Evolutionary conservation across 2,113 vertebrate species (phyloP), one percentile per base, ranked within the genome.

Genomic region (Sylvilagus bachmani): DNA sequence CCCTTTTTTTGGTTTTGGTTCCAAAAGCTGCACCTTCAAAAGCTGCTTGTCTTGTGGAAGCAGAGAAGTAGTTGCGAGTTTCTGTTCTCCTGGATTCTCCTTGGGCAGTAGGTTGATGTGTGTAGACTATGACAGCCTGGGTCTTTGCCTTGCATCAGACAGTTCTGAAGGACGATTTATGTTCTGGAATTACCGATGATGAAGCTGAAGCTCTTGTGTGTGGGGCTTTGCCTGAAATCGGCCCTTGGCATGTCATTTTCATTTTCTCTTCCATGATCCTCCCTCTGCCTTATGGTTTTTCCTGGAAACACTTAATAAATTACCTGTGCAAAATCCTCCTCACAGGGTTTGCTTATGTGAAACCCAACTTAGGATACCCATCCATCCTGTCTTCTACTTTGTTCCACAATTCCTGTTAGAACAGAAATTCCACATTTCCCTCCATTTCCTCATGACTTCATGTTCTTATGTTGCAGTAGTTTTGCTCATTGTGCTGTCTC

Each of bases 151-250:
- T 95, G 51, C 2, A 51, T 31, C 33, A 86, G 58, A 31, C 2
- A 61, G 10, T 66, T 71, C 55, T 29, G 19, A 67, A 13, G 25
- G 17, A 79, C 71, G 53, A 80, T 25, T 55, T 38, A 44, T 78
- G 17, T 83, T 95, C 25, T 29, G 73, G 22, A 93, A 67, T 58
- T 89, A 3, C 13, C 78, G 14, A 73, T 13, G 31, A 78, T 7
- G 67, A 31, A 12, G 12, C 17, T 61, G 24, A 89, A 66, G 8
- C 17, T 87, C 8, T 33, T 27, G 8, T 62, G 0, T 87, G 1
- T 53, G 64, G 22, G n/a, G 84, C 27, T n/a, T 77, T 70, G 79
- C n/a, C 14, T 84, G n/a, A 92, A 84, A 84, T 79, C n/a, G 89
- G 49, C 53, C 64, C 1, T 73, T 89, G 22, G 4, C 1, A 55